Conservation (phyloP, 2,888 invertebrate genomes). For the Cryptophagus acutangulus region DNA sequence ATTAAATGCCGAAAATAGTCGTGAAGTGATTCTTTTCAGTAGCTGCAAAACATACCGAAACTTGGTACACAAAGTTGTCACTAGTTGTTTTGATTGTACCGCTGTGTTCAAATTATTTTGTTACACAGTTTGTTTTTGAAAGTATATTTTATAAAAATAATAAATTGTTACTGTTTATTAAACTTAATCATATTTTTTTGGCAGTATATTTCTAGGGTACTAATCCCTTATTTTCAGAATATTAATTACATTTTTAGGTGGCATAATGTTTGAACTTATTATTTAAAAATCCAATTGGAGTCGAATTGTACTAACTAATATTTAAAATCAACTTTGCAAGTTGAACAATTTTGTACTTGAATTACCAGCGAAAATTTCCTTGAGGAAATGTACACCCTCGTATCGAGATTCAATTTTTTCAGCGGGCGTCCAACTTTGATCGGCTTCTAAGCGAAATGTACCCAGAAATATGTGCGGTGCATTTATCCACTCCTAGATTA, state of each 20-base stretch:
- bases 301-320: background rate
- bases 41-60: too few species aligned
- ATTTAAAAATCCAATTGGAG: background rate
- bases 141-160: slow-evolving; percentile 31
- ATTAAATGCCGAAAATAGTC: too few species aligned
- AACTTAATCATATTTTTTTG: too few species aligned
- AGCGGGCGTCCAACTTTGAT: slow-evolving; percentile 65
- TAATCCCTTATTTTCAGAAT: slow-evolving; percentile 12
- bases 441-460: slow-evolving; percentile 62
- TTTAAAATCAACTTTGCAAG: too few species aligned
- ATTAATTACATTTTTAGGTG: slow-evolving; percentile 9
- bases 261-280: background rate
- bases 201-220: too few species aligned
- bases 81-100: too few species aligned
- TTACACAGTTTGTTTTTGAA: slow-evolving; percentile 19
- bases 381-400: slow-evolving; percentile 30
- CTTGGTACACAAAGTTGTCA: too few species aligned
- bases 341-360: too few species aligned
- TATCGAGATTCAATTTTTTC: slow-evolving; percentile 43
- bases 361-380: slow-evolving; percentile 21
- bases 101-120: slow-evolving; percentile 20
- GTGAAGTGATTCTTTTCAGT: too few species aligned
- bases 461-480: slow-evolving; percentile 60
- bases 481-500: slow-evolving; percentile 62
- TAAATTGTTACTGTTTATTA: slow-evolving; percentile 29